Conservation (phyloP, 2,888 invertebrate species). For the Andrena fulva region DNA sequence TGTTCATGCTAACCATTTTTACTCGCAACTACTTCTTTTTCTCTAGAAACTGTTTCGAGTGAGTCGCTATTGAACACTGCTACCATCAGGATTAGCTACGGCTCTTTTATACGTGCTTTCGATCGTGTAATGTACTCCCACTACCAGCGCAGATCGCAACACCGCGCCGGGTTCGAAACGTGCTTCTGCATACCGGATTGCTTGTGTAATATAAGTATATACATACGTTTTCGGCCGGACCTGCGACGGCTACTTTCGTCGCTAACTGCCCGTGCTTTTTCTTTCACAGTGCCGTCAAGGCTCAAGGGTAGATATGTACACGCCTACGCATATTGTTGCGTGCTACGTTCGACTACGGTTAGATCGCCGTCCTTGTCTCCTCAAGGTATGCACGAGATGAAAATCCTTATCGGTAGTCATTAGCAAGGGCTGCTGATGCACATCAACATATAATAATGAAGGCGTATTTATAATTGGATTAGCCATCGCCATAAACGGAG, state of each 20-base stretch:
- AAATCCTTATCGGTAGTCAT: too few species aligned
- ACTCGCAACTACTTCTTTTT: conserved; percentile 39
- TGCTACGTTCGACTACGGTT: too few species aligned
- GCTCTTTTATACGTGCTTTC: conserved; percentile 78
- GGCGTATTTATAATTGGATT: too few species aligned
- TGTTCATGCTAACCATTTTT: conserved; percentile 80
- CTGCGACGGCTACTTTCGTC: conserved; percentile 47
- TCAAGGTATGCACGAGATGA: too few species aligned
- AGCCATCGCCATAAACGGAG: too few species aligned
- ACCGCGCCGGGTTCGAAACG: conserved; percentile 42
- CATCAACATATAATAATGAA: too few species aligned
- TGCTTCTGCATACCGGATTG: conserved; percentile 73
- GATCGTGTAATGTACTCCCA: conserved; percentile 62
- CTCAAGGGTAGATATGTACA: too few species aligned
- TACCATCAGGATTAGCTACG: conserved; percentile 58
- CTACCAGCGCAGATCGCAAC: conserved; percentile 42
- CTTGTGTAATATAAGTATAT: conserved; percentile 39
- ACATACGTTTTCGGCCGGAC: conserved; percentile 65
- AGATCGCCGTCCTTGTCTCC: too few species aligned
- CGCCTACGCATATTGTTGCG: too few species aligned
- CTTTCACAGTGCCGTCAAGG: not conserved
- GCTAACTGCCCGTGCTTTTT: conserved; percentile 5
- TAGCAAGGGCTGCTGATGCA: too few species aligned
- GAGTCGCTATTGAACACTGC: conserved; percentile 75
- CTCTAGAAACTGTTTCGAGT: conserved; percentile 59